Percentiles rank a stretch among this genome's conserved stretches.
Conservation (phyloP, 1,140 invertebrate genomes). For the Chlorops oryzae region DNA sequence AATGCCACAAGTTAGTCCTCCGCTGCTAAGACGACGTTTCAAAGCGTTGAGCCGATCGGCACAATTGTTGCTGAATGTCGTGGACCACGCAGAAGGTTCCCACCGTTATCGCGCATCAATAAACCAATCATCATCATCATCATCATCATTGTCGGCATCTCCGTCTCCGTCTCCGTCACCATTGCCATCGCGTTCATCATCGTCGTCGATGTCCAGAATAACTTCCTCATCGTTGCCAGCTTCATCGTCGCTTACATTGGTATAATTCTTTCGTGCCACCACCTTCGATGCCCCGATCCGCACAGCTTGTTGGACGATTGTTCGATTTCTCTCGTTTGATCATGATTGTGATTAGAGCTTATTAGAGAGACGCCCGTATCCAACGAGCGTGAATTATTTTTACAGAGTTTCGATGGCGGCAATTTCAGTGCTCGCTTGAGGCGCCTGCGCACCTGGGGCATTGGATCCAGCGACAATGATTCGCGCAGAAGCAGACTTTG, state of each 20-base stretch:
- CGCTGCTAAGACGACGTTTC: constrained; percentile 16
- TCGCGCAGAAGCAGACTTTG: constrained; percentile 31
- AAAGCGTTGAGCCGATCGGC: constrained; percentile 14
- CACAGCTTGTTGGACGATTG: neutral
- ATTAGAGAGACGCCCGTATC: constrained; percentile 43
- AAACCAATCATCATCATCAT: constrained; percentile 38
- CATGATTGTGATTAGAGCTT: constrained; percentile 19
- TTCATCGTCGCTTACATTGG: constrained; percentile 1
- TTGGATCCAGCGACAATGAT: constrained; percentile 40
- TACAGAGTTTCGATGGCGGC: constrained; percentile 40
- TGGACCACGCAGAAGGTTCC: constrained; percentile 27
- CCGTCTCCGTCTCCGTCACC: constrained; percentile 10
- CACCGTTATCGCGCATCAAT: constrained; percentile 37
- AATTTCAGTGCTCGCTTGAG: constrained; percentile 35
- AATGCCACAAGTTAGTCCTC: constrained; percentile 39
- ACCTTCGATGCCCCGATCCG: neutral
- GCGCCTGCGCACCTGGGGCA: constrained; percentile 36
- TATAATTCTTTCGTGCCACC: no score
- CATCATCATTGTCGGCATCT: constrained; percentile 38
- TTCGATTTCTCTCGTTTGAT: no score
- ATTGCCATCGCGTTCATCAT: no score
- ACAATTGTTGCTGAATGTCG: constrained; percentile 28
- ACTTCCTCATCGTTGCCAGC: no score
- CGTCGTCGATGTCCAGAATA: no score
- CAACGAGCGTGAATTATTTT: constrained; percentile 43